Evolutionary conservation across 1,140 invertebrate species (phyloP).

Genomic region (Plectrocnemia conspersa): DNA sequence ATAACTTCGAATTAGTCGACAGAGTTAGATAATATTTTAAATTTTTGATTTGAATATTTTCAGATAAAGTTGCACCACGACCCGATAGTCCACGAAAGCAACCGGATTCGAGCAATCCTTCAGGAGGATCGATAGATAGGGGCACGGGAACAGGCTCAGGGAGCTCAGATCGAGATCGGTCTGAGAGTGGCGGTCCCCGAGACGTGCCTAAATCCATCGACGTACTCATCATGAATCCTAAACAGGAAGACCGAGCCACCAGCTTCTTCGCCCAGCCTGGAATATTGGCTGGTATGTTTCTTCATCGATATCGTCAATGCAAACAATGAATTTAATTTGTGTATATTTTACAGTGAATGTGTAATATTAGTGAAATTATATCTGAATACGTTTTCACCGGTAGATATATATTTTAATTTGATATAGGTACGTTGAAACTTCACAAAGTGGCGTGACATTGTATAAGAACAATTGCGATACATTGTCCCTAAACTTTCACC

Average conservation of each 20-base stretch:
- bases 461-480: too few relatives aligned
- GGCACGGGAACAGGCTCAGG: slow-evolving; percentile 43
- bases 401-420: background rate
- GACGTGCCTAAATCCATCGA: slow-evolving; percentile 45
- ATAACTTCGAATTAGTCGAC: too few relatives aligned
- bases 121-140: slow-evolving; percentile 38
- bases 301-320: background rate
- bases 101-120: background rate
- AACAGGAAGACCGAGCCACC: slow-evolving; percentile 73
- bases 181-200: slow-evolving; percentile 3
- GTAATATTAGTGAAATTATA: too few relatives aligned
- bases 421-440: background rate
- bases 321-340: background rate
- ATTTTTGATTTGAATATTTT: slow-evolving; percentile 3
- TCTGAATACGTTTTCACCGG: too few relatives aligned
- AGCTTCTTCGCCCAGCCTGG: slow-evolving; percentile 93
- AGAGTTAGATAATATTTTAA: too few relatives aligned
- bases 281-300: slow-evolving; percentile 75
- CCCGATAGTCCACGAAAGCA: background rate
- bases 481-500: too few relatives aligned
- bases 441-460: background rate
- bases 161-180: slow-evolving; percentile 34
- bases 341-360: too few relatives aligned
- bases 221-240: slow-evolving; percentile 73
- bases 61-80: slow-evolving; percentile 19